A percentile compares a stretch with the other conserved stretches of the same genome.
These are phyloP conservation scores for Bicyclus anynana DNA, from an alignment of 1,140 invertebrate species.

Conservation along the genomic window DNA sequence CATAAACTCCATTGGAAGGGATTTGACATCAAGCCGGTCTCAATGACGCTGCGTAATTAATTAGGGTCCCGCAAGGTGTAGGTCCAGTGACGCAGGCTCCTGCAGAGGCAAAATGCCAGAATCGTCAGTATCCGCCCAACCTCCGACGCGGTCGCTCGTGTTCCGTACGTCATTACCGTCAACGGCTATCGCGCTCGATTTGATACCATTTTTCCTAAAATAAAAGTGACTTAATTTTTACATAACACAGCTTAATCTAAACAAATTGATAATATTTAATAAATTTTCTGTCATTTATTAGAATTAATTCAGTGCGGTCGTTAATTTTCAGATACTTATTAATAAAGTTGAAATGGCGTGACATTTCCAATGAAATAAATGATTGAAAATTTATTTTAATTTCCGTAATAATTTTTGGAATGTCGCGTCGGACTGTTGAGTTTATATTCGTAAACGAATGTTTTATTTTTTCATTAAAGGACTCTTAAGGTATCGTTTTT, in stretches of 20 bases:
- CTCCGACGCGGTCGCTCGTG: slow-evolving; percentile 39
- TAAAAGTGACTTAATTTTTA: neutral
- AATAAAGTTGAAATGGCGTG: slow-evolving; percentile 17
- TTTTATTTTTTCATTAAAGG: neutral
- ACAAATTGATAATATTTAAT: neutral
- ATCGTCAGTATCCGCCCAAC: slow-evolving; percentile 49
- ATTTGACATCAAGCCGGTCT: slow-evolving; percentile 49
- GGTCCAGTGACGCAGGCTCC: slow-evolving; percentile 68
- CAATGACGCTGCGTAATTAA: slow-evolving; percentile 60
- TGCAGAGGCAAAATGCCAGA: slow-evolving; percentile 38
- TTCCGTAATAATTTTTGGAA: slow-evolving; percentile 5
- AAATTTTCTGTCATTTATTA: neutral
- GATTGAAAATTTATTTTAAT: slow-evolving; percentile 7
- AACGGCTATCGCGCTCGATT: slow-evolving; percentile 14
- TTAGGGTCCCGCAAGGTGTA: slow-evolving; percentile 65
- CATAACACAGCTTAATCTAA: neutral
- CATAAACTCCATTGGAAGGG: slow-evolving; percentile 23
- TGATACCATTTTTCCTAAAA: slow-evolving; percentile 3
- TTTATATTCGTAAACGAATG: neutral
- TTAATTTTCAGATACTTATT: slow-evolving; percentile 10
- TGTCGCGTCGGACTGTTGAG: neutral
- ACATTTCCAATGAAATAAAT: slow-evolving; percentile 6
- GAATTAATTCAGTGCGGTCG: neutral
- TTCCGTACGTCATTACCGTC: slow-evolving; percentile 7
- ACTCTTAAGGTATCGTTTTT: neutral